phyloP scores from a whole-genome alignment of 2,888 invertebrate genomes.

The Shargacucullia verbasci region DNA sequence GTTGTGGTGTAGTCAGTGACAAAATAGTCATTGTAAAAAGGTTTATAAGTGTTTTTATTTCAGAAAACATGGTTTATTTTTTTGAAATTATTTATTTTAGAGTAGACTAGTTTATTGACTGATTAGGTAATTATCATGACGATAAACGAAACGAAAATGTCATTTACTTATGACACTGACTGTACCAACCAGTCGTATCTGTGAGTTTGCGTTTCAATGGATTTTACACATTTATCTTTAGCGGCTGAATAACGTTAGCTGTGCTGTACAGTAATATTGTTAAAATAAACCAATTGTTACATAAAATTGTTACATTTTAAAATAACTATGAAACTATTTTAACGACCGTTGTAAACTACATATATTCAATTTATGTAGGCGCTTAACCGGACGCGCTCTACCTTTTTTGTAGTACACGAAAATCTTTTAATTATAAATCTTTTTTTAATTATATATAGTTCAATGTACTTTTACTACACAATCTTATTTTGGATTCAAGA shows the following conservation, averaged over 20 bases:
- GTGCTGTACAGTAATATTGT: constrained; percentile 19
- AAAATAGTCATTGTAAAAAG: too few relatives aligned
- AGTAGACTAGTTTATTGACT: too few relatives aligned
- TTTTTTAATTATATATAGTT: constrained; percentile 48
- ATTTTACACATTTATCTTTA: too few relatives aligned
- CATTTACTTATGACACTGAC: too few relatives aligned
- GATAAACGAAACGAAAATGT: too few relatives aligned
- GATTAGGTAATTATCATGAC: too few relatives aligned
- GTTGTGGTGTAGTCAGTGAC: too few relatives aligned
- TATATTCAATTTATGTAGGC: constrained; percentile 46
- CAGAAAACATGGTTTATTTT: too few relatives aligned
- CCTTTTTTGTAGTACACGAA: constrained; percentile 30
- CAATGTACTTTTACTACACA: constrained; percentile 43
- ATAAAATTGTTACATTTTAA: constrained; percentile 43
- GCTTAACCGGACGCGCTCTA: constrained; percentile 40
- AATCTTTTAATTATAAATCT: constrained; percentile 44
- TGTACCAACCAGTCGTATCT: too few relatives aligned
- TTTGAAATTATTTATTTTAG: too few relatives aligned
- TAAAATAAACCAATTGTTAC: constrained; percentile 30
- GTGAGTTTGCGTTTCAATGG: constrained; percentile 44
- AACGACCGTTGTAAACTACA: too few relatives aligned
- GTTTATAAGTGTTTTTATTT: too few relatives aligned
- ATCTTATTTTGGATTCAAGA: constrained; percentile 60
- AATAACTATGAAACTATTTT: constrained; percentile 44
- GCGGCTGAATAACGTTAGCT: background rate